Evolutionary conservation across 1,140 invertebrate species (phyloP).

Genomic region (Cydia splendana): DNA sequence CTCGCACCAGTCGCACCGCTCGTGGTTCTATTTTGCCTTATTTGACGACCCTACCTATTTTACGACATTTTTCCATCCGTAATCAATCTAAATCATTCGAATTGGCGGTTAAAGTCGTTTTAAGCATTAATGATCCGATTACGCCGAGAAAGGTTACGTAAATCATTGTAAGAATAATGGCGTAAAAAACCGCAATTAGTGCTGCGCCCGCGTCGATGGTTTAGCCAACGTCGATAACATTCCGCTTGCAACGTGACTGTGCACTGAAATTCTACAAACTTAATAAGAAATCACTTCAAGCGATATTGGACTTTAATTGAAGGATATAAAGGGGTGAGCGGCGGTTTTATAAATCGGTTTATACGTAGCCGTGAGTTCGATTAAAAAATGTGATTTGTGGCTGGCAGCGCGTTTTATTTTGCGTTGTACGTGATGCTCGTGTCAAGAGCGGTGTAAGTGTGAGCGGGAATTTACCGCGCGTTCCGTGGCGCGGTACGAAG

Average conservation of each 20-base stretch:
- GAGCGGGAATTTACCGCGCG: slow-evolving; percentile 7
- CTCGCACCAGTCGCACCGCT: too few relatives aligned
- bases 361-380: slow-evolving; percentile 67
- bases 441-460: slow-evolving; percentile 44
- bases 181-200: slow-evolving; percentile 73
- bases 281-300: slow-evolving; percentile 25
- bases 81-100: slow-evolving; percentile 70
- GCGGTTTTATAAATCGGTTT: slow-evolving; percentile 39
- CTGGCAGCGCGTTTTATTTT: slow-evolving; percentile 73
- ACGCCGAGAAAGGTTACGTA: slow-evolving; percentile 62
- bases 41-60: neutral
- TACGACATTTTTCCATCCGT: slow-evolving; percentile 45
- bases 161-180: slow-evolving; percentile 71
- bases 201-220: slow-evolving; percentile 71
- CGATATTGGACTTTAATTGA: slow-evolving; percentile 22
- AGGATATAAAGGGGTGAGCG: neutral
- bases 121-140: slow-evolving; percentile 67
- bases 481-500: neutral
- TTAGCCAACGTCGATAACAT: slow-evolving; percentile 74
- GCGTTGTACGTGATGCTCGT: slow-evolving; percentile 66
- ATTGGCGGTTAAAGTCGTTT: slow-evolving; percentile 64
- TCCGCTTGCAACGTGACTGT: slow-evolving; percentile 70
- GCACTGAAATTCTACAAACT: slow-evolving; percentile 57
- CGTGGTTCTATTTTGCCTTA: neutral
- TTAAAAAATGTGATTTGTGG: slow-evolving; percentile 79